Conservation (phyloP, 2,797 vertebrate genomes). For the Gobio occitaniae region DNA sequence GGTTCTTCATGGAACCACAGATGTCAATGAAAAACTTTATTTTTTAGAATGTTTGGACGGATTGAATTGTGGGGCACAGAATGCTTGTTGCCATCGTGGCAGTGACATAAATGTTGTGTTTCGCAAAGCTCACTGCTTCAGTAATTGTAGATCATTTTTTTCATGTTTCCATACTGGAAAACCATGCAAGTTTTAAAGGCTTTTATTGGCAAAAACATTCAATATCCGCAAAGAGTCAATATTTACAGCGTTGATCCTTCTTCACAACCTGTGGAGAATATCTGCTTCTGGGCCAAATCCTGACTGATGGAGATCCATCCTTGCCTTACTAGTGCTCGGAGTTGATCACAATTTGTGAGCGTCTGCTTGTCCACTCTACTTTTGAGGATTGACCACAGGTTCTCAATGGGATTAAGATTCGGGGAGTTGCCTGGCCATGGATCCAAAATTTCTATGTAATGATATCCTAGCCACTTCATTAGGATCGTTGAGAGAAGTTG, state of each 20-base stretch:
- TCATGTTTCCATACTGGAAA: neutral
- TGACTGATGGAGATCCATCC: neutral
- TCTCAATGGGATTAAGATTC: neutral
- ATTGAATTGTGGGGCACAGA: neutral
- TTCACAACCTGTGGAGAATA: neutral
- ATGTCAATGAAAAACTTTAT: too few relatives aligned
- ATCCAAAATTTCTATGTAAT: neutral
- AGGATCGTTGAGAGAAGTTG: neutral
- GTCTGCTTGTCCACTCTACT: neutral
- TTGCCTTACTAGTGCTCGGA: too few relatives aligned
- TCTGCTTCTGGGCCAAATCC: neutral
- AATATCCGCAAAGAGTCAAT: neutral
- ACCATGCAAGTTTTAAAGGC: neutral
- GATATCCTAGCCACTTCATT: neutral
- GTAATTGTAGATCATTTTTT: neutral
- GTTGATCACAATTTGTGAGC: neutral
- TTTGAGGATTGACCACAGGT: neutral
- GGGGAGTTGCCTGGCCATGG: too few relatives aligned
- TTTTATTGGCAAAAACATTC: too few relatives aligned
- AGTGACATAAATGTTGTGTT: neutral
- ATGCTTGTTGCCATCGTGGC: too few relatives aligned
- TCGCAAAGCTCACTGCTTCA: neutral
- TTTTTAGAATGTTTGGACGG: too few relatives aligned
- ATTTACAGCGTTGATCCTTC: neutral
- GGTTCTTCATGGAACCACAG: too few relatives aligned